Conservation (phyloP, 2,888 invertebrate genomes). For the Caenorhabditis sp. region DNA sequence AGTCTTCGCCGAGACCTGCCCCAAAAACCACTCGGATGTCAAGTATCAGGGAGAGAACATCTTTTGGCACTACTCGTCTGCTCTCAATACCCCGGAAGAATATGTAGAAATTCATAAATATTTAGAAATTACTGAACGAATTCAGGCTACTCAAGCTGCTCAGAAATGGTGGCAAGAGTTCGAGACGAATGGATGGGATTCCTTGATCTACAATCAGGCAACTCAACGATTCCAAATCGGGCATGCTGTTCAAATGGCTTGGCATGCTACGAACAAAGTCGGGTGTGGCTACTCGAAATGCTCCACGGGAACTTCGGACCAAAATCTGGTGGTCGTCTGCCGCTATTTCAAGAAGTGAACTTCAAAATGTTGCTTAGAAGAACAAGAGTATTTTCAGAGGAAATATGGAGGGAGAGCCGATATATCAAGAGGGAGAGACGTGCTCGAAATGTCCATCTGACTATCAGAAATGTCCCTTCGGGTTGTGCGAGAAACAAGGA, state of each 20-base stretch:
- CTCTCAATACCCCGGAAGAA: slow-evolving; percentile 45
- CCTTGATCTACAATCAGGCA: slow-evolving; percentile 38
- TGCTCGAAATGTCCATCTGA: slow-evolving; percentile 56
- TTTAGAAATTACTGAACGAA: not conserved
- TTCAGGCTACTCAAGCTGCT: slow-evolving; percentile 42
- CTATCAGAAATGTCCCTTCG: slow-evolving; percentile 32
- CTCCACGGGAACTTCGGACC: slow-evolving; percentile 23
- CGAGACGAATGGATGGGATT: slow-evolving; percentile 50
- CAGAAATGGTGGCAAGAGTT: slow-evolving; percentile 53
- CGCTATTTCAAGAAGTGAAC: slow-evolving; percentile 50
- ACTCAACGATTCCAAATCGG: slow-evolving; percentile 48
- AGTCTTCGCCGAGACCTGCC: slow-evolving; percentile 45
- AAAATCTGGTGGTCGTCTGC: slow-evolving; percentile 52
- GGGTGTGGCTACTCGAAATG: slow-evolving; percentile 58
- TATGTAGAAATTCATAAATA: not conserved
- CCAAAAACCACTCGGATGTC: slow-evolving; percentile 45
- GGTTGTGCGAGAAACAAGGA: slow-evolving; percentile 45
- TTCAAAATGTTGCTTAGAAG: not conserved
- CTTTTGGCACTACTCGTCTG: slow-evolving; percentile 46
- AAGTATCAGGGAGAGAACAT: slow-evolving; percentile 38
- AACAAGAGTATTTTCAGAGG: slow-evolving; percentile 32
- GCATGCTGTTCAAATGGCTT: slow-evolving; percentile 58
- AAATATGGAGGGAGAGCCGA: slow-evolving; percentile 49
- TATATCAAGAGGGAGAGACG: slow-evolving; percentile 43
- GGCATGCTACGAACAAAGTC: slow-evolving; percentile 49